Percentiles rank a stretch among this genome's conserved stretches.
These are phyloP conservation scores for Stenolophus ochropezus DNA, from an alignment of 2,888 invertebrate species.

Conservation along the genomic window DNA sequence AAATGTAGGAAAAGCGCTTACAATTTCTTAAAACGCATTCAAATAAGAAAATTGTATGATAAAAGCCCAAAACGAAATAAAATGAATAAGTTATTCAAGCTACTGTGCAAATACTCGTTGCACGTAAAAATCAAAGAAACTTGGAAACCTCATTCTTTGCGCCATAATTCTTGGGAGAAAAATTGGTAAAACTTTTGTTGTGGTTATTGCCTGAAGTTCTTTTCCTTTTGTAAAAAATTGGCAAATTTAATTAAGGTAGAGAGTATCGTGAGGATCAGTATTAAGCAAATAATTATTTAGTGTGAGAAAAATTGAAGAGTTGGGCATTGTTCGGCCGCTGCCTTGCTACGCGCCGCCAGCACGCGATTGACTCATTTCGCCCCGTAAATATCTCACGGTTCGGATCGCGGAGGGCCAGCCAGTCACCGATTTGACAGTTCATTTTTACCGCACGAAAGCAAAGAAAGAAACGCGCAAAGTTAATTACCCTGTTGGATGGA, in stretches of 20 bases:
- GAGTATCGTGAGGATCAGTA: conserved; percentile 14
- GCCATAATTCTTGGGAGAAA: too few relatives aligned
- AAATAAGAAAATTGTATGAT: too few relatives aligned
- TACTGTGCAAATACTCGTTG: too few relatives aligned
- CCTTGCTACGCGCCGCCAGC: background rate
- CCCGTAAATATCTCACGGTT: conserved; percentile 43
- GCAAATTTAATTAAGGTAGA: conserved; percentile 21
- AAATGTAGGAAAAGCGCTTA: too few relatives aligned
- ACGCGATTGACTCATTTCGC: conserved; percentile 49
- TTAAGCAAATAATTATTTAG: conserved; percentile 42
- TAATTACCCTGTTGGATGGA: conserved; percentile 38
- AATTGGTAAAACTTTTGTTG: background rate
- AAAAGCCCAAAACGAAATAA: too few relatives aligned
- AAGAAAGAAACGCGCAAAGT: conserved; percentile 45
- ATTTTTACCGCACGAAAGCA: conserved; percentile 25
- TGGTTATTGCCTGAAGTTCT: background rate
- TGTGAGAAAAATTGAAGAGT: conserved; percentile 18
- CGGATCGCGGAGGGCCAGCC: conserved; percentile 13
- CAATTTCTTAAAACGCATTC: too few relatives aligned
- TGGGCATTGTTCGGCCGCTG: conserved; percentile 19
- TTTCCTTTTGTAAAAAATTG: background rate
- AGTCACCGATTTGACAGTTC: conserved; percentile 43
- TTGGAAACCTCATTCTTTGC: too few relatives aligned
- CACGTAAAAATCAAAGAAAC: too few relatives aligned
- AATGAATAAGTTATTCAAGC: too few relatives aligned